Percentiles rank a stretch among this genome's conserved stretches.
phyloP scores from a whole-genome alignment of 2,797 vertebrate genomes.

The Chlorospingus flavigularis region DNA sequence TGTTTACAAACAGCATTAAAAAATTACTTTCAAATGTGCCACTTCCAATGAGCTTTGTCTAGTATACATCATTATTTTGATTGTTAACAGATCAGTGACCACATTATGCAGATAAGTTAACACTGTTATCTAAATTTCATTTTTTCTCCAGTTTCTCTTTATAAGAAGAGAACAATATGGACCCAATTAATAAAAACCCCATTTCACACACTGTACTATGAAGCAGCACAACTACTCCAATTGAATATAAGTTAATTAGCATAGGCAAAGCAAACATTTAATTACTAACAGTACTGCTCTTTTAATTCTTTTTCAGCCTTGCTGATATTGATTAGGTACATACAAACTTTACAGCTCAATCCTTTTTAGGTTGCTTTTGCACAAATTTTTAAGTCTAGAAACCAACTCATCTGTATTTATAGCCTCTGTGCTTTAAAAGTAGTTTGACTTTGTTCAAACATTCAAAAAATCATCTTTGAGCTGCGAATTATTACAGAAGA shows the following conservation, averaged over 20 bases:
- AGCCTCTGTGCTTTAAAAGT: not conserved
- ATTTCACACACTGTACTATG: not conserved
- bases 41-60: not conserved
- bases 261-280: not conserved
- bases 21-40: not conserved
- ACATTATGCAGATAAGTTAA: not conserved
- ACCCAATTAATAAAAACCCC: not conserved
- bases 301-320: not conserved
- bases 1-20: not conserved
- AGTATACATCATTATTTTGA: not conserved
- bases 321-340: not conserved
- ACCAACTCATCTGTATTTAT: not conserved
- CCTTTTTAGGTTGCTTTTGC: not conserved
- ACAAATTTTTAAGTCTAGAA: not conserved
- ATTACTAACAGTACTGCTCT: not conserved
- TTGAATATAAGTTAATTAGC: not conserved
- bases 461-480: not conserved
- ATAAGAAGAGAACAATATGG: not conserved
- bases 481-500: not conserved
- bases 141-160: not conserved
- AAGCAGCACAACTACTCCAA: not conserved
- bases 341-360: not conserved
- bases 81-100: not conserved
- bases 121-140: not conserved
- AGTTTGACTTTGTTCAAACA: slow-evolving; percentile 15